Conservation (phyloP, 2,113 vertebrate genomes). For the Muntiacus reevesi region DNA sequence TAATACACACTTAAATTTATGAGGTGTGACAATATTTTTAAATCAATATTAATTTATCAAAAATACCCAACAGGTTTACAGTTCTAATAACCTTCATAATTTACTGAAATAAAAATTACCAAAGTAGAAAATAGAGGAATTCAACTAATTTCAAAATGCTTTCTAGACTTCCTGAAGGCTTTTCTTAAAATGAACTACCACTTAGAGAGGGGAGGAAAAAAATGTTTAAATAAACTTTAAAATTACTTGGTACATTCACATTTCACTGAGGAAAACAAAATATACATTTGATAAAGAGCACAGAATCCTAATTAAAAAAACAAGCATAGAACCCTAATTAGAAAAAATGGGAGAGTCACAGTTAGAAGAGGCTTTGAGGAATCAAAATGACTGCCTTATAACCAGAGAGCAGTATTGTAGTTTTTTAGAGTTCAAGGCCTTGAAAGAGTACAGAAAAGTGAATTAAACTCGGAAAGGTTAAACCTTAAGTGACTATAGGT, state of each 20-base stretch:
- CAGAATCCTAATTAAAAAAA: background rate
- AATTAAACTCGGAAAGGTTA: background rate
- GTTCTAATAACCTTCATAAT: background rate
- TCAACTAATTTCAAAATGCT: constrained; percentile 18
- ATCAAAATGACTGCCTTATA: background rate
- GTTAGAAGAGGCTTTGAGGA: constrained; percentile 21
- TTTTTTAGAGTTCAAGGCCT: background rate
- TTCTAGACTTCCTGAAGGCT: constrained; percentile 11
- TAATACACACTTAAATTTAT: background rate
- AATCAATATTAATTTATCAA: constrained; percentile 15
- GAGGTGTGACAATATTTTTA: background rate
- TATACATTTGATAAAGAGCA: background rate
- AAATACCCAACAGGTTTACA: background rate
- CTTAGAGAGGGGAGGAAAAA: background rate
- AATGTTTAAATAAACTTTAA: background rate
- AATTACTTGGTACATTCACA: background rate
- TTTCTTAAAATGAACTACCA: background rate
- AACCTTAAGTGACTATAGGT: background rate
- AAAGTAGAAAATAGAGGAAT: background rate
- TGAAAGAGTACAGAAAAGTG: background rate
- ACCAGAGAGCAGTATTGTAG: background rate
- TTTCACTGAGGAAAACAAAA: background rate
- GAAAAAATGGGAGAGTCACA: background rate
- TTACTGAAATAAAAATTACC: background rate
- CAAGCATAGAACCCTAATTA: background rate